These are phyloP conservation scores for Diabrotica undecimpunctata DNA, from an alignment of 1,140 invertebrate genomes.

Conservation along the genomic window DNA sequence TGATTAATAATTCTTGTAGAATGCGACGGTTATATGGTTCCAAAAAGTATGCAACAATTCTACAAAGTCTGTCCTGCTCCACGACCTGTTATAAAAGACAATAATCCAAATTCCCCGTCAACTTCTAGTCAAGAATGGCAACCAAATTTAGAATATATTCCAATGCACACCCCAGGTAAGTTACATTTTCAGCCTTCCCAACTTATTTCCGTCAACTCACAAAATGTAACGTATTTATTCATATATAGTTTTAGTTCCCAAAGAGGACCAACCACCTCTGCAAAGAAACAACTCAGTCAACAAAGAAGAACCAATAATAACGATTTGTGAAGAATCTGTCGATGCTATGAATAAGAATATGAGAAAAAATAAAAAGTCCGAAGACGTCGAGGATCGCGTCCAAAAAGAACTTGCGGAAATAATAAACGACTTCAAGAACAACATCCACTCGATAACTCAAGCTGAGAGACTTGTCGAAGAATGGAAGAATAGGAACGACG, in stretches of 20 bases:
- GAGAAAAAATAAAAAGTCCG: slow-evolving; percentile 9
- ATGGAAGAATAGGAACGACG: slow-evolving; percentile 81
- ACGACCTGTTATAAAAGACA: slow-evolving; percentile 29
- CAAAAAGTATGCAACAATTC: slow-evolving; percentile 30
- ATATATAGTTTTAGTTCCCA: too few relatives aligned
- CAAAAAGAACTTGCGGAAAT: slow-evolving; percentile 82
- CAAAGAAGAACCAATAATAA: not conserved
- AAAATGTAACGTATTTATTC: too few relatives aligned
- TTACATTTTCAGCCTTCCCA: not conserved
- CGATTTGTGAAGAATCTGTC: not conserved
- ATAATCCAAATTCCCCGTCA: slow-evolving; percentile 10
- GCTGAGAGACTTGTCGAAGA: slow-evolving; percentile 76
- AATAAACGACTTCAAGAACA: slow-evolving; percentile 86
- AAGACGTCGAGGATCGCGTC: slow-evolving; percentile 46
- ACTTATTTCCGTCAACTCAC: too few relatives aligned
- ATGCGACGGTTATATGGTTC: slow-evolving; percentile 53
- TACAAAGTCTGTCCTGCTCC: slow-evolving; percentile 39
- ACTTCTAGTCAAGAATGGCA: slow-evolving; percentile 22
- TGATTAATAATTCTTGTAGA: slow-evolving; percentile 32
- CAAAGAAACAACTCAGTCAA: not conserved
- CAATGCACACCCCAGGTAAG: slow-evolving; percentile 34
- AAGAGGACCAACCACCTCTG: not conserved
- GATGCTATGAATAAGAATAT: not conserved
- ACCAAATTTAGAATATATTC: slow-evolving; percentile 30
- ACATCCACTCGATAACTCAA: slow-evolving; percentile 78